Evolutionary conservation across 2,888 invertebrate species (phyloP), one percentile per base, ranked within the genome.

Genomic region (Apantesis nais): DNA sequence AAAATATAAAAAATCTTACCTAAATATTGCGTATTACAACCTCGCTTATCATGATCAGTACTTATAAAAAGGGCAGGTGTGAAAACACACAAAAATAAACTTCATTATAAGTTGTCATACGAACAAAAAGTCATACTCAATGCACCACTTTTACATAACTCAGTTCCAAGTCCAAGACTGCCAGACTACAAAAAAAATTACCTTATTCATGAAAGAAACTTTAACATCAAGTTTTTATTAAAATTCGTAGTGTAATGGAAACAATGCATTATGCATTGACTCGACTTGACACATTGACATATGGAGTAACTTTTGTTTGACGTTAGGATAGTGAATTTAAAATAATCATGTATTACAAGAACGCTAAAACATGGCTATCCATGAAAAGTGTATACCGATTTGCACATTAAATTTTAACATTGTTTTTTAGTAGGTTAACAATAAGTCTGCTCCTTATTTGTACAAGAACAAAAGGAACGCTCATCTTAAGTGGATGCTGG

Each of bases 211-310:
- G 90, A 86, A 89, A 90, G 89, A 91, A 92, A 92, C 92, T 87
- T 93, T 92, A 92, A 93, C 94, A 93, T 94, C 92, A 87, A 87
- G 90, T 92, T 93, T 94, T 93, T 93, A 93, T 92, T 93, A 94
- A 94, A 93, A 90, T 88, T 92, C 91, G 92, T 93, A 93, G 93
- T 93, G 92, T 93, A 95, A 94, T 95, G 94, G 92, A 94, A 94
- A 93, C 94, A 90, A 93, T 95, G 91, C 91, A 93, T 95, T 86
- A 95, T 95, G 91, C 92, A 95, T 92, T 78, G 86, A 77, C 84
- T 84, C 81, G 83, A 82, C 84, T 88, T 90, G 93, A 92, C 93
- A 93, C 92, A 91, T 93, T 95, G 94, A 94, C 93, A 90, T 91
- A 93, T 92, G 92, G 91, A 89, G 89, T 89, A 88, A 90, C 86